Evolutionary conservation across 2,888 invertebrate genomes (phyloP), one percentile per base, ranked within the genome.

Genomic region (Cenopis cana): DNA sequence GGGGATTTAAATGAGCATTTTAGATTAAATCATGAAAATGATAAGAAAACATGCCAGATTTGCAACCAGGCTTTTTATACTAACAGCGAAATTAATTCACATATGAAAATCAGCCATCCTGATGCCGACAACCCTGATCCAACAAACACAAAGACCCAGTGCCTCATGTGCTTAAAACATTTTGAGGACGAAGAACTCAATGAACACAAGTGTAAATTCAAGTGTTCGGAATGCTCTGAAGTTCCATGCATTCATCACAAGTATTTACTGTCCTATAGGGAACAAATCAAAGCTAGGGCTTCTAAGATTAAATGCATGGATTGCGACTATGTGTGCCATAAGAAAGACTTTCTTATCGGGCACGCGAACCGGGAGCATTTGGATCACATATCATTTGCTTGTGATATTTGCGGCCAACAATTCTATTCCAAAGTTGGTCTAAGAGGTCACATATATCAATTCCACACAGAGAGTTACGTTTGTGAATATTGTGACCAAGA

Each of bases 311-410:
- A 79, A 71, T 89, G 88, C 65, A 66, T 82, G 2, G 86, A 87
- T 74, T 89, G 88, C 68, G 85, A 87, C 64, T 88, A 85, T 72
- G 78, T 80, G 0, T 86, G 85, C 17, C 79, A 81, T 11, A 79
- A 84, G 20, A 87, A 86, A 54, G 84, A 85, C 59, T 81, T 84
- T 54, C 74, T 89, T 6, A 81, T 89, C 0, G 78, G 81, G 0
- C 89, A 89, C 72, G 83, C 80, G 0, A 89, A 89, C 56, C 76
- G 87, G 18, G 86, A 85, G 68, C 89, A 89, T 78, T 81, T 89
- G 52, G 80, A 87, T 17, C 81, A 86, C 68, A 85, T 85, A 68
- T 88, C 89, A 0, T 88, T 85, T 62, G 82, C 82, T 2, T 89
- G 89, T 67, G 79, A 79, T 0, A 79, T 82, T 55, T 89, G 89